Evolutionary conservation across 2,113 vertebrate species (phyloP).

Genomic region (Urocitellus parryii): DNA sequence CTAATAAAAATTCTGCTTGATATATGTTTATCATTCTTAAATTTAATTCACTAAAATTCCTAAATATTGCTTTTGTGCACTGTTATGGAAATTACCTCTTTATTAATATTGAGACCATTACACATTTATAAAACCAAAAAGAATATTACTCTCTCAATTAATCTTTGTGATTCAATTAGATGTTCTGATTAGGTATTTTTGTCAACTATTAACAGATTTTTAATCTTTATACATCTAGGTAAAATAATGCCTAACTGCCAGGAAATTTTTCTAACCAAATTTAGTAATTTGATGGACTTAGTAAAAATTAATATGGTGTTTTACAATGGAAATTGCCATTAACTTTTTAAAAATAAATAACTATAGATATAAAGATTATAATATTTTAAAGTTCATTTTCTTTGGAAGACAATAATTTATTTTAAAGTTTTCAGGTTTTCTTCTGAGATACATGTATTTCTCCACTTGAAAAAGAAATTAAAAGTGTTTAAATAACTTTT

Average conservation of each 20-base stretch:
- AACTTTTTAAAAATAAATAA: slow-evolving; percentile 45
- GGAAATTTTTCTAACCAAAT: slow-evolving; percentile 12
- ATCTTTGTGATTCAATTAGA: slow-evolving; percentile 9
- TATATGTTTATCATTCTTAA: slow-evolving; percentile 5
- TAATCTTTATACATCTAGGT: not conserved
- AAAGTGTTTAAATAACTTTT: slow-evolving; percentile 54
- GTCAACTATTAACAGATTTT: slow-evolving; percentile 38
- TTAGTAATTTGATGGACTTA: slow-evolving; percentile 44
- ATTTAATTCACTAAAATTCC: slow-evolving; percentile 45
- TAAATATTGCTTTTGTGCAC: not conserved
- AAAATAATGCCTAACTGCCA: slow-evolving; percentile 27
- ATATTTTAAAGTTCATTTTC: slow-evolving; percentile 19
- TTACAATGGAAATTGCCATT: not conserved
- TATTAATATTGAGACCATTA: not conserved
- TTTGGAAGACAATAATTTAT: not conserved
- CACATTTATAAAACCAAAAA: not conserved
- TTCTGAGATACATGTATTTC: slow-evolving; percentile 45
- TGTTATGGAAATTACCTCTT: slow-evolving; percentile 49
- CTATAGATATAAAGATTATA: not conserved
- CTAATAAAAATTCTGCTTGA: slow-evolving; percentile 5
- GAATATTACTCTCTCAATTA: not conserved
- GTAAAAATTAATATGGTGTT: not conserved
- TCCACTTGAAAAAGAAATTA: not conserved
- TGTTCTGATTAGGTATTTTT: not conserved
- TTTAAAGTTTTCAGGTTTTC: slow-evolving; percentile 44